Evolutionary conservation across 2,888 invertebrate species (phyloP).

Genomic region (Acrocyrtus sp.): DNA sequence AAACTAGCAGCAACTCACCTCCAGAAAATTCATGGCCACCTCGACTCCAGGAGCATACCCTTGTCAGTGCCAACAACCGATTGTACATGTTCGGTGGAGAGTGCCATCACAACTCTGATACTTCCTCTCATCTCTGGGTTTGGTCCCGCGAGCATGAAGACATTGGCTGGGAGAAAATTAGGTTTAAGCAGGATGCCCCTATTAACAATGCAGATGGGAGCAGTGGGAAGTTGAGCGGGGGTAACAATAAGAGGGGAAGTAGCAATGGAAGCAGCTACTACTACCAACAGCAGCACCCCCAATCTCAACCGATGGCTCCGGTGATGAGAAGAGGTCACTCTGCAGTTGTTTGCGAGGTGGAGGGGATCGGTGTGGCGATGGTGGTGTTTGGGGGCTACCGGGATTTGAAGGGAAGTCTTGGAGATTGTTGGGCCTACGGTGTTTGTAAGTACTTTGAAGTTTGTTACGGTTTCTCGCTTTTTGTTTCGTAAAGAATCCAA

Average conservation of each 20-base stretch:
- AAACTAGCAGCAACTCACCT: background rate
- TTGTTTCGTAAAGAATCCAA: slow-evolving; percentile 1
- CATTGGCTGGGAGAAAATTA: slow-evolving; percentile 22
- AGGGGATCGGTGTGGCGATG: slow-evolving; percentile 70
- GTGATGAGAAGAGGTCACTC: slow-evolving; percentile 84
- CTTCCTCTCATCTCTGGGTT: slow-evolving; percentile 27
- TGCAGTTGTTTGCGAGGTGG: slow-evolving; percentile 79
- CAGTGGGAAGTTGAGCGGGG: background rate
- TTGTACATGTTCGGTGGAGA: slow-evolving; percentile 90
- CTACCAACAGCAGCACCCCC: background rate
- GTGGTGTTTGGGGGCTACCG: slow-evolving; percentile 87
- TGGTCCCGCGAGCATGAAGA: slow-evolving; percentile 24
- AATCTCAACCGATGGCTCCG: no score
- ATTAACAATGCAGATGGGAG: no score
- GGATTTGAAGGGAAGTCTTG: slow-evolving; percentile 83
- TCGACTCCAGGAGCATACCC: slow-evolving; percentile 85
- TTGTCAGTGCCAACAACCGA: slow-evolving; percentile 79
- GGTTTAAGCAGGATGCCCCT: slow-evolving; percentile 21
- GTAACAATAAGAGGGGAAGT: background rate
- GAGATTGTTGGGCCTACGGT: slow-evolving; percentile 88
- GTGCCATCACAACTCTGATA: slow-evolving; percentile 16
- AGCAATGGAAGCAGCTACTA: background rate
- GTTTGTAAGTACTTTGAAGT: slow-evolving; percentile 73
- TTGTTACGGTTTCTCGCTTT: background rate
- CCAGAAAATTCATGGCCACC: slow-evolving; percentile 77